A percentile compares a stretch with the other conserved stretches of the same genome.
Evolutionary conservation across 2,888 invertebrate genomes (phyloP).

Genomic region (Lasioglossum vierecki): DNA sequence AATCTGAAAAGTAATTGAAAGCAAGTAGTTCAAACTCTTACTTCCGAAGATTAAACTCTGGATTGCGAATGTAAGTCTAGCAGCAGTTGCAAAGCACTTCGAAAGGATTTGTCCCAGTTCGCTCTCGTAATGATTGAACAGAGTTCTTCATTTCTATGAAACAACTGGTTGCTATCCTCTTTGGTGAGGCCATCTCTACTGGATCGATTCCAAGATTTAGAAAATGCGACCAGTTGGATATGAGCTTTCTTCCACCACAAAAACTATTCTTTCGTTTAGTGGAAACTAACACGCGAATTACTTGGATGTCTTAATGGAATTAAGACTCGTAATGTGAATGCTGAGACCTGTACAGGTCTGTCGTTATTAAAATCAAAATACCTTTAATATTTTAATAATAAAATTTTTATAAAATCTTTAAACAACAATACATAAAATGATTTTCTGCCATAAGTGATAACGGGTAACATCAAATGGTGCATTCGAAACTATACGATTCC

Average conservation of each 20-base stretch:
- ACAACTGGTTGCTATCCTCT: background rate
- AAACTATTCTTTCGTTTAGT: constrained; percentile 9
- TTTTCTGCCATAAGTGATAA: too few relatives aligned
- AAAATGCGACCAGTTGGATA: constrained; percentile 54
- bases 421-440: too few relatives aligned
- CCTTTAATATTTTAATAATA: too few relatives aligned
- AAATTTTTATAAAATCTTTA: too few relatives aligned
- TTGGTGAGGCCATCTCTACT: background rate
- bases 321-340: background rate
- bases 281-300: too few relatives aligned
- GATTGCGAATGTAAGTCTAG: background rate
- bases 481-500: too few relatives aligned
- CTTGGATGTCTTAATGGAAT: constrained; percentile 21
- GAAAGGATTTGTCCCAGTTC: constrained; percentile 13
- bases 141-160: constrained; percentile 33
- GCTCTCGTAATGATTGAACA: constrained; percentile 21
- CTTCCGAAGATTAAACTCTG: background rate
- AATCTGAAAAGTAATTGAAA: background rate
- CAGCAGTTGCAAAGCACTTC: background rate
- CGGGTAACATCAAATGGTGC: too few relatives aligned
- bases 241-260: constrained; percentile 28
- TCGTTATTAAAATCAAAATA: too few relatives aligned
- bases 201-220: constrained; percentile 63
- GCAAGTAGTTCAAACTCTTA: background rate
- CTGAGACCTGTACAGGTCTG: too few relatives aligned